Evolutionary conservation across 2,113 vertebrate genomes (phyloP).

Genomic region (Embiotoca jacksoni): DNA sequence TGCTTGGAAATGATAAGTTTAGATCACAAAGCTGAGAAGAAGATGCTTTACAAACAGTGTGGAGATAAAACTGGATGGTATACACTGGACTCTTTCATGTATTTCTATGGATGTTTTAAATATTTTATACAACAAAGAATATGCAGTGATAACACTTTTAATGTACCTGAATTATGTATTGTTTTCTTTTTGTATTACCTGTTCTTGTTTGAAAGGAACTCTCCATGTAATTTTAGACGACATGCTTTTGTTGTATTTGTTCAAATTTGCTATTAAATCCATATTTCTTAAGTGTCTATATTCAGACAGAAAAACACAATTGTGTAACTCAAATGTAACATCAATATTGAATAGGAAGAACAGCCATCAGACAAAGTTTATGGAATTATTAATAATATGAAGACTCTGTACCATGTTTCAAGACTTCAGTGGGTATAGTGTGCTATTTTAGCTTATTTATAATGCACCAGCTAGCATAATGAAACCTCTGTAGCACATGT

Average conservation of each 20-base stretch:
- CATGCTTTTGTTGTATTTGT: constrained; percentile 28
- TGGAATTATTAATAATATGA: constrained; percentile 58
- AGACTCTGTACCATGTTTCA: constrained; percentile 60
- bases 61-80: constrained; percentile 30
- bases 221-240: constrained; percentile 10
- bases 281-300: constrained; percentile 17
- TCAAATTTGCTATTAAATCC: constrained; percentile 25
- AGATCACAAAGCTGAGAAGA: constrained; percentile 30
- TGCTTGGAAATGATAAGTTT: constrained; percentile 30
- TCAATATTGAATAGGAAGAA: constrained; percentile 63
- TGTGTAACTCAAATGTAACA: constrained; percentile 47
- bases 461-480: constrained; percentile 76
- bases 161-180: constrained; percentile 54
- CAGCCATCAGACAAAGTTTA: constrained; percentile 60
- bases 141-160: constrained; percentile 60
- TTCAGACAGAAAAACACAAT: constrained; percentile 17
- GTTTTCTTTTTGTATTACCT: constrained; percentile 31
- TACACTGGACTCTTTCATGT: constrained; percentile 61
- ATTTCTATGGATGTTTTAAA: constrained; percentile 41
- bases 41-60: constrained; percentile 22
- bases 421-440: constrained; percentile 59
- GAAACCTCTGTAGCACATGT: constrained; percentile 80
- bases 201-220: constrained; percentile 40
- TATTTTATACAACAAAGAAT: constrained; percentile 41
- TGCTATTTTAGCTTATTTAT: constrained; percentile 78